Evolutionary conservation across 1,140 invertebrate species (phyloP).

Genomic region (Steinernema feltiae): DNA sequence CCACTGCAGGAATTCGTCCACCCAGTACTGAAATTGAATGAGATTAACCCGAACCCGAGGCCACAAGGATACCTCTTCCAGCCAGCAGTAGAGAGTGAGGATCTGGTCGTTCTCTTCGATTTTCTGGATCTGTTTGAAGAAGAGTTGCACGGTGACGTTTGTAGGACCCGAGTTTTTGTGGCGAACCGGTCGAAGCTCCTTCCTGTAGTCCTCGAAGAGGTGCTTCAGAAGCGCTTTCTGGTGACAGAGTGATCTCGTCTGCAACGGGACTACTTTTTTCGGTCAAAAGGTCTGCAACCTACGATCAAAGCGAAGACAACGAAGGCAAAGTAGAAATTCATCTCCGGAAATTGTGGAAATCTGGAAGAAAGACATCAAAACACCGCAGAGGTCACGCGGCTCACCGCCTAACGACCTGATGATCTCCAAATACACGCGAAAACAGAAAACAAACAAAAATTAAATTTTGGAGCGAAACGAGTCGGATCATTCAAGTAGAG

Average conservation of each 20-base stretch:
- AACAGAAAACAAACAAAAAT: background rate
- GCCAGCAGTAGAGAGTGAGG: constrained; percentile 53
- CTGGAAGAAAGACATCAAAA: background rate
- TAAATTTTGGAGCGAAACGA: background rate
- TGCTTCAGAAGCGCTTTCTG: constrained; percentile 38
- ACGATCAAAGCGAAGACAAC: background rate
- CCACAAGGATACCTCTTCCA: constrained; percentile 38
- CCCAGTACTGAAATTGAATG: constrained; percentile 37
- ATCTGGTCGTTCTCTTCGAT: constrained; percentile 55
- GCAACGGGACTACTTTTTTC: background rate
- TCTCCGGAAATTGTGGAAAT: background rate
- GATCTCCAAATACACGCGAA: background rate
- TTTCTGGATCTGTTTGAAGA: constrained; percentile 57
- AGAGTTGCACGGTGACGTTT: constrained; percentile 54
- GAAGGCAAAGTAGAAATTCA: background rate
- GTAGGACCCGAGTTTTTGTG: constrained; percentile 45
- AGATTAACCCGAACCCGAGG: background rate
- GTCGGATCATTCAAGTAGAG: background rate
- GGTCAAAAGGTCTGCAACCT: background rate
- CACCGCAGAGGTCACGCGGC: background rate
- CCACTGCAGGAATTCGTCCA: constrained; percentile 41
- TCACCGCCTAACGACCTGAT: background rate
- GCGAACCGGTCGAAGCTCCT: constrained; percentile 30
- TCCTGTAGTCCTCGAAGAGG: constrained; percentile 39
- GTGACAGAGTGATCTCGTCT: background rate